Conservation (phyloP, 2,888 invertebrate species). For the Biston stratarius region DNA sequence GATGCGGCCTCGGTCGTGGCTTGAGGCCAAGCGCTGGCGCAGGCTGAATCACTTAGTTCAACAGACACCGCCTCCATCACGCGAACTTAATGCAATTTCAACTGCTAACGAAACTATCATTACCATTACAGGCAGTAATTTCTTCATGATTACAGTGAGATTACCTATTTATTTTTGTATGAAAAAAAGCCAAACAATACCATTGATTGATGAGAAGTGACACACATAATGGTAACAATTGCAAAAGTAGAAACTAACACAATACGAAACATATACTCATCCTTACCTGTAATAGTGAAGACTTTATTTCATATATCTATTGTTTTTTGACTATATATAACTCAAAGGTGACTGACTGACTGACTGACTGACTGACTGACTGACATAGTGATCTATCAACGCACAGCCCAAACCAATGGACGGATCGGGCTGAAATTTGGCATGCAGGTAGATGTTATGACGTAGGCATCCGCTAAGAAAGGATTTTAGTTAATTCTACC, state of each 20-base stretch:
- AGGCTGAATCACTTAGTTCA: constrained; percentile 54
- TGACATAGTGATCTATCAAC: too few species aligned
- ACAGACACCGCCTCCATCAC: constrained; percentile 47
- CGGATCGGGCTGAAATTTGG: too few species aligned
- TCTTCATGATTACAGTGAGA: not conserved
- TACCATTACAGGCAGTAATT: constrained; percentile 24
- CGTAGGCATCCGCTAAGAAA: too few species aligned
- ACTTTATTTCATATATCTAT: too few species aligned
- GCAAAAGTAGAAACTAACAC: not conserved
- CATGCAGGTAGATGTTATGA: too few species aligned
- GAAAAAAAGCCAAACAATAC: constrained; percentile 11
- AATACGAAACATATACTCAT: too few species aligned
- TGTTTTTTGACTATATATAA: too few species aligned
- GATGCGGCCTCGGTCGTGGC: constrained; percentile 69
- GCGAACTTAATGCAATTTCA: constrained; percentile 55
- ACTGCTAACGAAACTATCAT: constrained; percentile 51
- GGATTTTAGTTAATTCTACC: too few species aligned
- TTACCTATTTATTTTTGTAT: not conserved
- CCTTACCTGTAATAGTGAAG: too few species aligned
- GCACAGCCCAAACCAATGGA: too few species aligned
- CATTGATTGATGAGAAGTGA: not conserved
- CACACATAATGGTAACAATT: not conserved
- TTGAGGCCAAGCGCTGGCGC: constrained; percentile 59
- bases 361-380: too few species aligned
- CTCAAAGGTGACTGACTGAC: too few species aligned